Conservation (phyloP, 2,888 invertebrate species). For the Anthoptus insignis region DNA sequence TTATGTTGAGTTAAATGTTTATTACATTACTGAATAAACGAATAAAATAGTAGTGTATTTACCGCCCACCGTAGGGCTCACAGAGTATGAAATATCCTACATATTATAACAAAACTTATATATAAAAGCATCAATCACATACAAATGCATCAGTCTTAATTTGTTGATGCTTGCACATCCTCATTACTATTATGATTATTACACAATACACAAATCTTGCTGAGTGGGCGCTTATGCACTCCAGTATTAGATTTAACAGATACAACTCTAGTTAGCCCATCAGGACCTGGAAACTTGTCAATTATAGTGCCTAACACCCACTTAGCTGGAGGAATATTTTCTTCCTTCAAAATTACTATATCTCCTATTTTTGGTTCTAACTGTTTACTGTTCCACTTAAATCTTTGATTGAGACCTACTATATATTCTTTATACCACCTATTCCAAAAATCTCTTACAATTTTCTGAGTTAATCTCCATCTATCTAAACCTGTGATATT, state of each 20-base stretch:
- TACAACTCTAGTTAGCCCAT: conserved; percentile 26
- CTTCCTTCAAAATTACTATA: conserved; percentile 44
- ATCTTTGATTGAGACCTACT: not conserved
- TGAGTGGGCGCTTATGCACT: conserved; percentile 13
- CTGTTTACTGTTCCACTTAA: conserved; percentile 40
- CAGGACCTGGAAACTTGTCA: conserved; percentile 17
- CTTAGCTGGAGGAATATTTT: conserved; percentile 44
- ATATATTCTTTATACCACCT: conserved; percentile 10
- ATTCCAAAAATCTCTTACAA: conserved; percentile 3
- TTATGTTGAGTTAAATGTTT: too few species aligned
- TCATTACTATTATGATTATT: too few species aligned
- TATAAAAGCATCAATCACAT: too few species aligned
- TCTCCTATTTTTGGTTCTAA: conserved; percentile 41
- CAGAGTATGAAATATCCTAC: too few species aligned
- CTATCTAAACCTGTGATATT: not conserved
- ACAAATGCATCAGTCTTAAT: too few species aligned
- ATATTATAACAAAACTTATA: too few species aligned
- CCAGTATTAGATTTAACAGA: conserved; percentile 29
- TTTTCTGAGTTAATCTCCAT: conserved; percentile 1
- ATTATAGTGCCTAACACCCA: conserved; percentile 43
- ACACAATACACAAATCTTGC: too few species aligned
- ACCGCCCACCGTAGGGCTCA: too few species aligned
- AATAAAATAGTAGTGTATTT: too few species aligned
- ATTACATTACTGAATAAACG: too few species aligned
- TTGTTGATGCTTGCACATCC: too few species aligned